These are phyloP conservation scores for Pseudobourletiella spinata DNA, from an alignment of 1,140 invertebrate species.

Conservation along the genomic window DNA sequence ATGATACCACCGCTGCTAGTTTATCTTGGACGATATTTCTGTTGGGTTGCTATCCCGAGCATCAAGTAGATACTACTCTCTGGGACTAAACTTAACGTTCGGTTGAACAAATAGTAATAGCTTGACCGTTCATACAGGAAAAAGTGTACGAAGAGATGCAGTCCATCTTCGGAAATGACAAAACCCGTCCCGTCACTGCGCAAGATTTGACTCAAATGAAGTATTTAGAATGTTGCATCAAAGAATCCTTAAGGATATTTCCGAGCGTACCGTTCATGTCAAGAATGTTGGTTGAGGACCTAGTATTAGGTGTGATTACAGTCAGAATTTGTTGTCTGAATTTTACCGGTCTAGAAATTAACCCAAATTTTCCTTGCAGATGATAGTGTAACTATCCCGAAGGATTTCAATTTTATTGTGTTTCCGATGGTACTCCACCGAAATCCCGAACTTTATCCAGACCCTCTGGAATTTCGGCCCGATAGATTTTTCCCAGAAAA, in stretches of 20 bases:
- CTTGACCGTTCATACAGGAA: not conserved
- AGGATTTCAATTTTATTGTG: slow-evolving; percentile 42
- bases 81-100: too few relatives aligned
- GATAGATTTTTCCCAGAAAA: slow-evolving; percentile 44
- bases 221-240: slow-evolving; percentile 58
- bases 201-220: slow-evolving; percentile 47
- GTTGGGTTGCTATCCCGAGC: slow-evolving; percentile 4
- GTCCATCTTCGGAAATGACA: slow-evolving; percentile 38
- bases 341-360: not conserved
- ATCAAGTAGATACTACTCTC: too few relatives aligned
- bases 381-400: slow-evolving; percentile 8
- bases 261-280: slow-evolving; percentile 54
- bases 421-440: slow-evolving; percentile 56
- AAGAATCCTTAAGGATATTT: slow-evolving; percentile 51
- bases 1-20: slow-evolving; percentile 17
- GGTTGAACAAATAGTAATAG: not conserved
- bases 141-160: slow-evolving; percentile 40
- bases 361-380: slow-evolving; percentile 27
- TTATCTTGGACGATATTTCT: slow-evolving; percentile 14
- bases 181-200: slow-evolving; percentile 38
- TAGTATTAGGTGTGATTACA: slow-evolving; percentile 36
- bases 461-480: slow-evolving; percentile 51
- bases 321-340: not conserved
- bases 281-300: slow-evolving; percentile 42
- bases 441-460: slow-evolving; percentile 53